Evolutionary conservation across 2,888 invertebrate species (phyloP).

Genomic region (Rhagophthalmus giganteus): DNA sequence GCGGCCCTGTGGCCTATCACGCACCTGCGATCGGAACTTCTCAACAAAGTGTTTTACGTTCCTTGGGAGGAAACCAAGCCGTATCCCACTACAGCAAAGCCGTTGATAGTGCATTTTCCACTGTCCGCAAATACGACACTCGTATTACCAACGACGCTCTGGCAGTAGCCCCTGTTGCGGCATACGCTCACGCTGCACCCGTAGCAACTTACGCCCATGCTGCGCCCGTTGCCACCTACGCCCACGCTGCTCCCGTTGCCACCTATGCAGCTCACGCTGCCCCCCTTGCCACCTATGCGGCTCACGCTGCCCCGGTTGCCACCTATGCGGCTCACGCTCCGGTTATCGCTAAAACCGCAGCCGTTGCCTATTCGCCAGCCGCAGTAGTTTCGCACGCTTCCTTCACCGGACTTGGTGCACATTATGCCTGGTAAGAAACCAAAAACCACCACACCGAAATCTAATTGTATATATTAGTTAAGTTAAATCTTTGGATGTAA

Average conservation of each 20-base stretch:
- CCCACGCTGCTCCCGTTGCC: slow-evolving; percentile 45
- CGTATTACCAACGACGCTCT: slow-evolving; percentile 62
- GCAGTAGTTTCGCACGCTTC: slow-evolving; percentile 66
- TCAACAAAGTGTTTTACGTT: slow-evolving; percentile 62
- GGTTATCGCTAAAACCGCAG: slow-evolving; percentile 47
- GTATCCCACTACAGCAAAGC: slow-evolving; percentile 63
- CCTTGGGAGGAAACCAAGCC: slow-evolving; percentile 60
- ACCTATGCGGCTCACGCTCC: slow-evolving; percentile 41
- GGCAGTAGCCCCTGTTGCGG: slow-evolving; percentile 52
- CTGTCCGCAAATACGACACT: slow-evolving; percentile 63
- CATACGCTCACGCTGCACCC: slow-evolving; percentile 50
- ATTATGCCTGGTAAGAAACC: slow-evolving; percentile 64
- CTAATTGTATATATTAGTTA: slow-evolving; percentile 19
- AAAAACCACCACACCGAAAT: slow-evolving; percentile 10
- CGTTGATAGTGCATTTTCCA: slow-evolving; percentile 64
- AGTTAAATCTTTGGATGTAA: slow-evolving; percentile 10
- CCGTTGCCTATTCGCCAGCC: slow-evolving; percentile 62
- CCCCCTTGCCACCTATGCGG: slow-evolving; percentile 39
- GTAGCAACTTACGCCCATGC: slow-evolving; percentile 43
- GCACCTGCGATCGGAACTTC: slow-evolving; percentile 55
- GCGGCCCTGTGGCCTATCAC: slow-evolving; percentile 41
- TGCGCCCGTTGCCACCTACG: slow-evolving; percentile 51
- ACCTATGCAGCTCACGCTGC: slow-evolving; percentile 40
- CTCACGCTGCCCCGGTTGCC: slow-evolving; percentile 48
- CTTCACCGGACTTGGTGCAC: slow-evolving; percentile 66